Conservation (phyloP, 2,113 vertebrate genomes). For the Porphyrio hochstetteri region DNA sequence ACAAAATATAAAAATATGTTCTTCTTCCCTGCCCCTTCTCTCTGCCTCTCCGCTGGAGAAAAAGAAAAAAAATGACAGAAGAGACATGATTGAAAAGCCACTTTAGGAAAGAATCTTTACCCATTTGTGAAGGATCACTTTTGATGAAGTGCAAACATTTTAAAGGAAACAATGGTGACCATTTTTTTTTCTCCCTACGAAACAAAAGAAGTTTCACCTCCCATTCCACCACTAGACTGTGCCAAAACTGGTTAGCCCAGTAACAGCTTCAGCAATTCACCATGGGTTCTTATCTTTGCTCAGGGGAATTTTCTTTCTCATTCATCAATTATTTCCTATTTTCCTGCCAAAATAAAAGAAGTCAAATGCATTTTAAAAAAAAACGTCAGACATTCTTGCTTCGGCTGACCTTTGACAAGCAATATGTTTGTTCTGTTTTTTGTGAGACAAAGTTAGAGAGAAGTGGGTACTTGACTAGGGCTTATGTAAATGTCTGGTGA, state of each 20-base stretch:
- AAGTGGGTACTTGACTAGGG: slow-evolving; percentile 10
- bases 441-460: background rate
- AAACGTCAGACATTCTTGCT: slow-evolving; percentile 5
- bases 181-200: background rate
- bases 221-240: background rate
- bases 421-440: background rate
- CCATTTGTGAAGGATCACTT: background rate
- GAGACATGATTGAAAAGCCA: background rate
- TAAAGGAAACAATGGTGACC: background rate
- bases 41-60: background rate
- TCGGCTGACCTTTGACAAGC: slow-evolving; percentile 12
- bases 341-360: background rate
- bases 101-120: background rate
- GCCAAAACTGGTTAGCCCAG: background rate
- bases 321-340: slow-evolving; percentile 41
- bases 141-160: background rate
- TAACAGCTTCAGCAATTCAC: background rate
- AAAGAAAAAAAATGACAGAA: background rate
- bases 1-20: background rate
- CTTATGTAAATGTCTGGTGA: background rate
- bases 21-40: background rate
- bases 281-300: background rate
- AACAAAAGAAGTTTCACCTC: background rate
- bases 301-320: background rate
- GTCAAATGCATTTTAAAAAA: slow-evolving; percentile 1